Base-by-base conservation (phyloP, 2,113 vertebrate genomes). In the Acanthochromis polyacanthus region DNA sequence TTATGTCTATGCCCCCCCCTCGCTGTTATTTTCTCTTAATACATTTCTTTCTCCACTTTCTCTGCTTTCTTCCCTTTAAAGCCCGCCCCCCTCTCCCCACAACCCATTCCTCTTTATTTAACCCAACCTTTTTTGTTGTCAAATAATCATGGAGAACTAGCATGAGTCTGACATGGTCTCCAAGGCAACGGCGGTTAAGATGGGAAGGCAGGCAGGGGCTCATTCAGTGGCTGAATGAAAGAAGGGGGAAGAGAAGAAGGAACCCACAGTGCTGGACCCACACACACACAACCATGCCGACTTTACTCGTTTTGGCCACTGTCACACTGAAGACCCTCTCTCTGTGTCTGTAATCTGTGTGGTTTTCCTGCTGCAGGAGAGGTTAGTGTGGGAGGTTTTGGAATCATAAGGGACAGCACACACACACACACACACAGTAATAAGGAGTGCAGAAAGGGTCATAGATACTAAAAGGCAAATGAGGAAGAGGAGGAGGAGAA, bases 141-240 rank as follows among this genome's bases (percentile, higher is more conserved):
- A 95, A 94, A 93, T 93, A 95, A 95, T 95, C 93, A 94, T 91
- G 90, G 93, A 91, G 92, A 94, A 94, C 92, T 93, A 93, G 93
- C 91, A 94, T 94, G 90, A 93, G 91, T 94, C 95, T 94, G 94
- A 95, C 93, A 94, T 90, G 88, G 93, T 95, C 91, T 87, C 94
- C 93, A 93, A 88, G 94, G 94, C 92, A 94, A 95, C 94, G 71
- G 87, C 75, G 85, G 92, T 93, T 93, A 94, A 94, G 92, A 95
- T 50, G 88, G 84, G 87, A 93, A 94, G 85, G 91, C 90, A 91
- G 91, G 91, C 89, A 83, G 93, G 90, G 93, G 94, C 90, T 93
- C 88, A 93, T 93, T 95, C 92, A 90, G 89, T 81, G 87, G 83
- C 84, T 94, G 93, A 94, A 94, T 93, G 92, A 89, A 86, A 87